Evolutionary conservation across 1,140 invertebrate species (phyloP).

Genomic region (Drosophila melanogaster): DNA sequence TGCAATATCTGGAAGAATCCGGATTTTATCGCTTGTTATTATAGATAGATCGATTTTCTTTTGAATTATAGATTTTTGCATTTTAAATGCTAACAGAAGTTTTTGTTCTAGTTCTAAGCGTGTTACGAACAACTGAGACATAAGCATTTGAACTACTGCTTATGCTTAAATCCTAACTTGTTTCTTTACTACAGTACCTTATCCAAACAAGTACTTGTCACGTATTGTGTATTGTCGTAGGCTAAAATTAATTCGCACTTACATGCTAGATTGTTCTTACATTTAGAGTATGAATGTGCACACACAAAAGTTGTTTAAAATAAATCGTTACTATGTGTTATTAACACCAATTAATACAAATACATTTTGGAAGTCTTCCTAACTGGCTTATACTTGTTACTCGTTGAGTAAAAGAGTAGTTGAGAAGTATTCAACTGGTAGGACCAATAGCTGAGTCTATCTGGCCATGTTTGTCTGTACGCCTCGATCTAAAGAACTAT

Average conservation of each 20-base stretch:
- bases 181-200: slow-evolving; percentile 13
- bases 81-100: slow-evolving; percentile 35
- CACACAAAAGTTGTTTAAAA: neutral
- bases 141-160: slow-evolving; percentile 5
- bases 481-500: too few relatives aligned
- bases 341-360: neutral
- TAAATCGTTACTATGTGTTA: slow-evolving; percentile 8
- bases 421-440: too few relatives aligned
- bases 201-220: neutral
- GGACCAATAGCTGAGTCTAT: too few relatives aligned
- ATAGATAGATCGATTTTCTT: slow-evolving; percentile 8
- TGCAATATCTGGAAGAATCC: slow-evolving; percentile 3
- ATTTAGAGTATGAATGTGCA: neutral
- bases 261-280: neutral
- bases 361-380: too few relatives aligned
- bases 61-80: slow-evolving; percentile 10
- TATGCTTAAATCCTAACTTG: slow-evolving; percentile 9
- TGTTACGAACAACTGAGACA: neutral
- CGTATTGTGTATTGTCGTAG: slow-evolving; percentile 19
- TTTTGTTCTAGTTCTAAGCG: slow-evolving; percentile 11
- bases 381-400: too few relatives aligned
- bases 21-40: slow-evolving; percentile 11
- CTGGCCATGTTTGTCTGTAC: too few relatives aligned
- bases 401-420: too few relatives aligned
- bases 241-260: neutral